phyloP scores from a whole-genome alignment of 2,797 vertebrate species.

The Pseudochirops corinnae region DNA sequence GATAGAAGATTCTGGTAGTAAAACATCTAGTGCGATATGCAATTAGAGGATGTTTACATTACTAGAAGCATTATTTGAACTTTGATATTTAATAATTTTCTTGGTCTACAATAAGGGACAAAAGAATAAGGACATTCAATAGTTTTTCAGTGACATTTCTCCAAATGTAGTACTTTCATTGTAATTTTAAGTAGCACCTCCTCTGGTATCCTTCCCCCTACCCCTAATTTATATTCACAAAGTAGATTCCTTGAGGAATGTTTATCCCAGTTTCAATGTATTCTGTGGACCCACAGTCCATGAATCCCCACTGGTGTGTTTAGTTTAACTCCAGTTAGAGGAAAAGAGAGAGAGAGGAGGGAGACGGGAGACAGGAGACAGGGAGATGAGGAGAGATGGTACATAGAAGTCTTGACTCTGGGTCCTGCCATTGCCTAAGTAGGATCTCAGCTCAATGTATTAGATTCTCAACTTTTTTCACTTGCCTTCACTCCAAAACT shows the following conservation, averaged over 20 bases:
- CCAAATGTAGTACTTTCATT: slow-evolving; percentile 5
- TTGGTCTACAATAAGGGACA: not conserved
- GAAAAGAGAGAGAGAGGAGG: too few relatives aligned
- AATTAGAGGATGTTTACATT: not conserved
- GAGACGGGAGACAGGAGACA: too few relatives aligned
- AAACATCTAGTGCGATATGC: not conserved
- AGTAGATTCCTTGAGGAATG: not conserved
- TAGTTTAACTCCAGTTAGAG: not conserved
- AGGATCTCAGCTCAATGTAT: not conserved
- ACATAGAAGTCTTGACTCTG: too few relatives aligned
- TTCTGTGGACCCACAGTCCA: not conserved
- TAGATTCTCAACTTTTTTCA: not conserved
- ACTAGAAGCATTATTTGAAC: not conserved
- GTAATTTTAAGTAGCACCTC: not conserved
- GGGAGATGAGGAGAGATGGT: too few relatives aligned
- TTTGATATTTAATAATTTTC: not conserved
- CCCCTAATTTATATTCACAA: not conserved
- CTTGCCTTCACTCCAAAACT: not conserved
- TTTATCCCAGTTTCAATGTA: not conserved
- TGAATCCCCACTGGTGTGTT: not conserved
- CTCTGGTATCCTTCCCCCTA: not conserved
- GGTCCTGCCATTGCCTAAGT: not conserved
- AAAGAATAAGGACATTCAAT: not conserved
- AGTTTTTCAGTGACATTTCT: not conserved
- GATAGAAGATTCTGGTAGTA: not conserved